Evolutionary conservation across 2,113 vertebrate genomes (phyloP).

Genomic region (Corythaixoides concolor): DNA sequence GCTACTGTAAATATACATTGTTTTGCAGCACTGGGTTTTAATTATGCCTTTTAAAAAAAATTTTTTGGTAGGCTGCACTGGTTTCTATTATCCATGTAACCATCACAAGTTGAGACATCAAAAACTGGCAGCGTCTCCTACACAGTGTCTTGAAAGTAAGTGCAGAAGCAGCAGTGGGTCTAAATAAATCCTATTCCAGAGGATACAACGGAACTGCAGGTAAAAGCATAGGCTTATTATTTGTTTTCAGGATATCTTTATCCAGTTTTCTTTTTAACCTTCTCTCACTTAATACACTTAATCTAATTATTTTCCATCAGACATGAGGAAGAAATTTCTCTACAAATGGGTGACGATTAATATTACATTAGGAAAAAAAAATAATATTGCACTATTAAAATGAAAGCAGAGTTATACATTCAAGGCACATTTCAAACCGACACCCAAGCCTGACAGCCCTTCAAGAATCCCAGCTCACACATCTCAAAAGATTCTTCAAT

Average conservation of each 20-base stretch:
- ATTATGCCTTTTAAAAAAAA: conserved; percentile 46
- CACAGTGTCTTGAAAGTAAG: conserved; percentile 37
- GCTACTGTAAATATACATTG: conserved; percentile 78
- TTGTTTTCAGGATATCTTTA: conserved; percentile 30
- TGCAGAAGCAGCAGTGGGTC: conserved; percentile 58
- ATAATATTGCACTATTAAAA: conserved; percentile 61
- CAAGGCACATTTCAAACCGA: conserved; percentile 68
- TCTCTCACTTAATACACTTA: conserved; percentile 13
- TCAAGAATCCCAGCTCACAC: conserved; percentile 71
- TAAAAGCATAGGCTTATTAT: background rate
- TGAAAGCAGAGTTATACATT: conserved; percentile 69
- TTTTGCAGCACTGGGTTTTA: conserved; percentile 74
- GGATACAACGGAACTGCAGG: conserved; percentile 37
- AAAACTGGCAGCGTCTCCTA: conserved; percentile 61
- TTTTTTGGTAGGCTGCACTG: conserved; percentile 50
- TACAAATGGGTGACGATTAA: conserved; percentile 69
- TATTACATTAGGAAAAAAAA: conserved; percentile 49
- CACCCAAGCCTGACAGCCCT: conserved; percentile 72
- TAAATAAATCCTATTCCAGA: conserved; percentile 52
- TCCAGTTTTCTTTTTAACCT: conserved; percentile 36
- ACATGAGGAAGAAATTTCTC: conserved; percentile 46
- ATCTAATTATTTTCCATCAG: conserved; percentile 63
- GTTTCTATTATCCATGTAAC: conserved; percentile 58
- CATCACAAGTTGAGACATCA: conserved; percentile 74
- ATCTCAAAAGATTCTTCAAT: conserved; percentile 73